Evolutionary conservation across 92 coral and sea anemone species (phyloP), one percentile per base, ranked within the genome.

Genomic region (Isaurus tuberculatus): DNA sequence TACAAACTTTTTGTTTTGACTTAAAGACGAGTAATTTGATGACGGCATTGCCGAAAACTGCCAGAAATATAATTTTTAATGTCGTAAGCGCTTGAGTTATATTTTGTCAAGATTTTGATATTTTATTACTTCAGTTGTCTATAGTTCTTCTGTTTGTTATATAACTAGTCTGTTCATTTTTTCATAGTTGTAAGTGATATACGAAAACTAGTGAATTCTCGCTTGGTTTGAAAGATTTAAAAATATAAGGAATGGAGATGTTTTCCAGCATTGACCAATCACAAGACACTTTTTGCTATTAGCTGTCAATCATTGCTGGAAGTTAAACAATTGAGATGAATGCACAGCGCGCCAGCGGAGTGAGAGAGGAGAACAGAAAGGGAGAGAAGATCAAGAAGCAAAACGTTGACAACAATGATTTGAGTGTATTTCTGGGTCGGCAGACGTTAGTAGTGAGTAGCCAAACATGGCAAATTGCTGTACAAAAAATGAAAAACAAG

Each of bases 321-420:
- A 93, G 88, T 93, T 94, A 92, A 92, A 94, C 98, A 94, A 92
- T 93, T 89, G 98, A 77, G 89, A 87, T 92, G 89, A 92, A 91
- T 75, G 73, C 88, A 61, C 42, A 44, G 70, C 89, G 75, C 68
- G 86, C 75, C 51, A 79, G 55, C 34, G 73, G 57, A 51, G 25
- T 15, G 65, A 58, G 88, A 67, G 69, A 72, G 65, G 20, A 22
- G 55, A 67, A 88, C 36, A 22, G 68, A 44, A n/a, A 32, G 61
- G 42, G 64, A 86, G 36, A 83, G 84, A 86, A 48, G 61, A 44
- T 29, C 61, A 17, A 79, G 36, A 26, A 69, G 61, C 72, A 43
- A 55, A 85, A 51, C 20, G 46, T 44, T 65, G 65, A 65, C 75
- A 80, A 31, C 57, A 77, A 80, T 43, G 37, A 77, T 42, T 11